Conservation (phyloP, 1,140 invertebrate genomes). For the Drosophila lacertosa region DNA sequence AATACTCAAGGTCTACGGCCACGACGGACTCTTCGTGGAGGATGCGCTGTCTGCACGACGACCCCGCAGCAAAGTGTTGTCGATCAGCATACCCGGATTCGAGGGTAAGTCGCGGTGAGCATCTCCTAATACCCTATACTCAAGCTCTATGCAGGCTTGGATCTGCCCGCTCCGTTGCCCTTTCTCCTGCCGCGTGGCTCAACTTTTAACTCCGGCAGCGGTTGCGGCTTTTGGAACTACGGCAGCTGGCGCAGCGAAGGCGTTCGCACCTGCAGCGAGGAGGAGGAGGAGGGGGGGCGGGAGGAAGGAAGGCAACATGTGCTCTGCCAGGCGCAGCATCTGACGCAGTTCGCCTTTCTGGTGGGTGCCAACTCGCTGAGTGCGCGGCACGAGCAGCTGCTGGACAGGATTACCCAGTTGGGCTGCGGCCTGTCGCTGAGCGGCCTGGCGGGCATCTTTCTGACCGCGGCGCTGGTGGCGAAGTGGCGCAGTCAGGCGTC, state of each 20-base stretch:
- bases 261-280: constrained; percentile 28
- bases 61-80: constrained; percentile 65
- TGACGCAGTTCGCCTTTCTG: constrained; percentile 87
- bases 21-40: constrained; percentile 74
- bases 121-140: too few species aligned
- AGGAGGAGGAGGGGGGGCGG: not conserved
- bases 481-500: constrained; percentile 87
- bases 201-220: constrained; percentile 11
- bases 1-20: constrained; percentile 71
- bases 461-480: constrained; percentile 86
- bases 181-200: constrained; percentile 55
- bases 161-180: constrained; percentile 45
- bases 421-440: constrained; percentile 86
- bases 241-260: constrained; percentile 65
- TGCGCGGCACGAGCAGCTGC: constrained; percentile 77
- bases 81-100: constrained; percentile 71
- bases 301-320: too few species aligned
- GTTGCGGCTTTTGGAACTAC: constrained; percentile 80
- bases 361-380: constrained; percentile 82
- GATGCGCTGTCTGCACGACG: constrained; percentile 16
- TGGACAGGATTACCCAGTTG: constrained; percentile 86
- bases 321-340: constrained; percentile 86
- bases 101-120: constrained; percentile 63
- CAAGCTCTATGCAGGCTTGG: constrained; percentile 21
- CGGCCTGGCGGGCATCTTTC: constrained; percentile 86